These are phyloP conservation scores for Trigoniulus corallinus DNA, from an alignment of 1,140 invertebrate genomes.

Conservation along the genomic window DNA sequence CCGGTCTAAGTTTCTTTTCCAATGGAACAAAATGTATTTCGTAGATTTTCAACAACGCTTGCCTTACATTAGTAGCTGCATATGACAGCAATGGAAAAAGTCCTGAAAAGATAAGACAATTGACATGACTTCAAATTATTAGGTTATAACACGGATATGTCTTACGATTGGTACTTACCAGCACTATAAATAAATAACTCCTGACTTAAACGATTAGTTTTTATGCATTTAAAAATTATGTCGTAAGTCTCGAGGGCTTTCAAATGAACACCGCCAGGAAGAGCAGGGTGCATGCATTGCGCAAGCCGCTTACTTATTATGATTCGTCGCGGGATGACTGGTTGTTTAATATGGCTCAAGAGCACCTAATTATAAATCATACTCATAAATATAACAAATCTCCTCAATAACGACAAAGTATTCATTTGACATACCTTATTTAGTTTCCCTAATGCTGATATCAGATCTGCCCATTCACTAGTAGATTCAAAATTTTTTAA, in stretches of 20 bases:
- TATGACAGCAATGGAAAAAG: constrained; percentile 76
- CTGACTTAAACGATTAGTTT: constrained; percentile 57
- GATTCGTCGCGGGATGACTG: constrained; percentile 74
- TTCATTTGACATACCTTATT: constrained; percentile 53
- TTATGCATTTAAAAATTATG: constrained; percentile 81
- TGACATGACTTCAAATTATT: neutral
- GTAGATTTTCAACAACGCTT: constrained; percentile 65
- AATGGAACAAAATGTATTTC: constrained; percentile 83
- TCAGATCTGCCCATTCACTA: constrained; percentile 90
- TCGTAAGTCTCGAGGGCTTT: constrained; percentile 89
- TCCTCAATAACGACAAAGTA: neutral
- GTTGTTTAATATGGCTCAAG: constrained; percentile 54
- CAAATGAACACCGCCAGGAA: constrained; percentile 79
- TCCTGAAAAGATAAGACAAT: constrained; percentile 33
- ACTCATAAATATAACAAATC: neutral
- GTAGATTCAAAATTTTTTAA: constrained; percentile 85
- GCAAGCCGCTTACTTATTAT: constrained; percentile 83
- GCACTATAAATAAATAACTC: constrained; percentile 77
- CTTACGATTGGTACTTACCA: constrained; percentile 29
- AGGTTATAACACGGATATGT: neutral
- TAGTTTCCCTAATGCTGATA: constrained; percentile 76
- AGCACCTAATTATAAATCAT: constrained; percentile 38
- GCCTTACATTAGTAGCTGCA: constrained; percentile 80
- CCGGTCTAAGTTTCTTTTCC: constrained; percentile 58
- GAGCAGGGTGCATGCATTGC: constrained; percentile 85